Conservation (phyloP, 1,140 invertebrate genomes). For the Cydia amplana region DNA sequence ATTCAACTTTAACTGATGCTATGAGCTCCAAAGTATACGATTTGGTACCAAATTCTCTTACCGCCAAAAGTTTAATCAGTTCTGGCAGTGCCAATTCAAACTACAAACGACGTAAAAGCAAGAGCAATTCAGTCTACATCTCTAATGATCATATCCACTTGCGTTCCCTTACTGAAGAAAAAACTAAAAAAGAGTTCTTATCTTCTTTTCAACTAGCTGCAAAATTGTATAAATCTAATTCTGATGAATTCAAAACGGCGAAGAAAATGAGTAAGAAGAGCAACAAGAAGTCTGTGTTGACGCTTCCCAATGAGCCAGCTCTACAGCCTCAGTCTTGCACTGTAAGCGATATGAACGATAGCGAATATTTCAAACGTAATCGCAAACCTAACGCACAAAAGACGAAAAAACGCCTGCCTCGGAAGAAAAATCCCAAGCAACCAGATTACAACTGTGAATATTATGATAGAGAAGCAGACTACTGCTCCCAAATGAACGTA, state of each 20-base stretch:
- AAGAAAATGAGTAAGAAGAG: slow-evolving; percentile 53
- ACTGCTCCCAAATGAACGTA: slow-evolving; percentile 53
- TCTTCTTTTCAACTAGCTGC: slow-evolving; percentile 61
- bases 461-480: slow-evolving; percentile 56
- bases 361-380: slow-evolving; percentile 52
- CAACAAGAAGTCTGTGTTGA: slow-evolving; percentile 61
- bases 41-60: slow-evolving; percentile 34
- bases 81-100: slow-evolving; percentile 39
- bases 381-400: slow-evolving; percentile 44
- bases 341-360: slow-evolving; percentile 70
- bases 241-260: slow-evolving; percentile 57
- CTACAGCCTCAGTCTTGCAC: slow-evolving; percentile 55
- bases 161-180: slow-evolving; percentile 46
- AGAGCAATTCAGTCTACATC: slow-evolving; percentile 40
- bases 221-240: slow-evolving; percentile 65
- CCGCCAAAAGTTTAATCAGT: slow-evolving; percentile 41
- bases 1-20: slow-evolving; percentile 41
- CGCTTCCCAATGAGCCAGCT: slow-evolving; percentile 56
- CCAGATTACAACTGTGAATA: slow-evolving; percentile 49
- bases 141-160: slow-evolving; percentile 53
- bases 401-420: slow-evolving; percentile 46
- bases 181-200: slow-evolving; percentile 40
- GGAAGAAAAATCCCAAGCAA: slow-evolving; percentile 40
- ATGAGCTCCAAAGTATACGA: slow-evolving; percentile 43
- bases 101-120: slow-evolving; percentile 39